Evolutionary conservation across 2,113 vertebrate genomes (phyloP).

Genomic region (Ciconia boyciana): DNA sequence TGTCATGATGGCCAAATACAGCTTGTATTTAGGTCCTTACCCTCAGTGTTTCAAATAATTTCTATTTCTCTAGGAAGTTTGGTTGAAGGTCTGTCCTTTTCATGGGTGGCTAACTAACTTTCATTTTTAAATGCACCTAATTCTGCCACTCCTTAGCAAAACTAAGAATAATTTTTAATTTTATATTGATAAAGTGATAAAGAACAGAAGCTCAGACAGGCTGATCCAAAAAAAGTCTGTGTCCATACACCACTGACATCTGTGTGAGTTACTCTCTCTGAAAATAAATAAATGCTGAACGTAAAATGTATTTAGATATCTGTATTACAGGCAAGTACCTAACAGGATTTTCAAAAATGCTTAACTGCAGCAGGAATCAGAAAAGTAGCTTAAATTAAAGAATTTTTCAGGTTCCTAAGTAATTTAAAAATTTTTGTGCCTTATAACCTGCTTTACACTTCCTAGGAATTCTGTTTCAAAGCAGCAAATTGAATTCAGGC

Average conservation of each 20-base stretch:
- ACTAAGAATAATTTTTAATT: neutral
- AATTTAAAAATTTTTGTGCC: neutral
- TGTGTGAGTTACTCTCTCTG: neutral
- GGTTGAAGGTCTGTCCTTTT: neutral
- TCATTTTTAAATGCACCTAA: neutral
- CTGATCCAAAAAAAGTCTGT: neutral
- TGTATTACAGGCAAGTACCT: neutral
- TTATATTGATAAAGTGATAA: neutral
- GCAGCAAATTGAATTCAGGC: neutral
- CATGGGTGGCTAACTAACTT: too few species aligned
- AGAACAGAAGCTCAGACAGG: neutral
- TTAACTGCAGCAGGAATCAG: neutral
- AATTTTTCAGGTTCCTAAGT: neutral
- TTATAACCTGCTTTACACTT: neutral
- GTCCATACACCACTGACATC: neutral
- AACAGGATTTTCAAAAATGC: rapidly evolving
- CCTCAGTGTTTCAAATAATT: neutral
- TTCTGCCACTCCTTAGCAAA: neutral
- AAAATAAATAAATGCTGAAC: neutral
- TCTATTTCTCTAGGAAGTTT: neutral
- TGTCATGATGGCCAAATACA: neutral
- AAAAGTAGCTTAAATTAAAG: neutral
- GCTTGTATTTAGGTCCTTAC: neutral
- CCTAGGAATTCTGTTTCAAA: neutral
- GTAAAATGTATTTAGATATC: neutral